Evolutionary conservation across 92 coral and sea anemone genomes (phyloP).

Genomic region (Epizoanthus illoricatus): DNA sequence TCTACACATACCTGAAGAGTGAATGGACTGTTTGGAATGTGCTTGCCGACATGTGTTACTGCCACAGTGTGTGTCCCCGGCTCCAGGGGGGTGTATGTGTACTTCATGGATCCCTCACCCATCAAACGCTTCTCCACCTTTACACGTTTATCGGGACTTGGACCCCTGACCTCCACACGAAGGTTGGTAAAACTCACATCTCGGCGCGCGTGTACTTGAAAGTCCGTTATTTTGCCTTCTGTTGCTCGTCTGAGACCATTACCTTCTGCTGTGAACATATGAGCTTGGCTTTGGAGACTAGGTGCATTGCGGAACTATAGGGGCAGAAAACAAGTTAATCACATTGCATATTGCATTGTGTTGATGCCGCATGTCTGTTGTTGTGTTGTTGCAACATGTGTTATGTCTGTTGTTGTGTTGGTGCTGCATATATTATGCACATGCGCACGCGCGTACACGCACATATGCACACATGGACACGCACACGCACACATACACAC

Average conservation of each 20-base stretch:
- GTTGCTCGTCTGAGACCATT: slow-evolving; percentile 81
- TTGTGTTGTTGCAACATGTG: too few relatives aligned
- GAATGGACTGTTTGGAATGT: slow-evolving; percentile 85
- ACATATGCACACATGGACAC: not conserved
- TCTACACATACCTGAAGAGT: slow-evolving; percentile 46
- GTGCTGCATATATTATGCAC: not conserved
- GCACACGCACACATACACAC: not conserved
- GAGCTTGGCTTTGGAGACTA: slow-evolving; percentile 76
- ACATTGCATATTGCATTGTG: too few relatives aligned
- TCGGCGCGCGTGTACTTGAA: slow-evolving; percentile 74
- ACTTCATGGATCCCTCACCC: slow-evolving; percentile 63
- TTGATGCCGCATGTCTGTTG: too few relatives aligned
- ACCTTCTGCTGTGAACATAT: slow-evolving; percentile 81
- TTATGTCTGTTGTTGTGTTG: too few relatives aligned
- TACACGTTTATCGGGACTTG: slow-evolving; percentile 50
- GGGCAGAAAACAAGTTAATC: not conserved
- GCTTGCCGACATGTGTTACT: slow-evolving; percentile 79
- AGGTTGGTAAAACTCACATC: slow-evolving; percentile 79
- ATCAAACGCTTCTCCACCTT: slow-evolving; percentile 61
- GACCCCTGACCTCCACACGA: slow-evolving; percentile 69
- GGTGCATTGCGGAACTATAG: slow-evolving; percentile 67
- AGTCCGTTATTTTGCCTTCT: slow-evolving; percentile 79
- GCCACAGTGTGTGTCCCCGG: slow-evolving; percentile 73
- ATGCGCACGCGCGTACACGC: not conserved
- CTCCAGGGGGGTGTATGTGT: slow-evolving; percentile 70